Base-by-base conservation (phyloP, 2,888 invertebrate genomes). In the Apantesis nais region DNA sequence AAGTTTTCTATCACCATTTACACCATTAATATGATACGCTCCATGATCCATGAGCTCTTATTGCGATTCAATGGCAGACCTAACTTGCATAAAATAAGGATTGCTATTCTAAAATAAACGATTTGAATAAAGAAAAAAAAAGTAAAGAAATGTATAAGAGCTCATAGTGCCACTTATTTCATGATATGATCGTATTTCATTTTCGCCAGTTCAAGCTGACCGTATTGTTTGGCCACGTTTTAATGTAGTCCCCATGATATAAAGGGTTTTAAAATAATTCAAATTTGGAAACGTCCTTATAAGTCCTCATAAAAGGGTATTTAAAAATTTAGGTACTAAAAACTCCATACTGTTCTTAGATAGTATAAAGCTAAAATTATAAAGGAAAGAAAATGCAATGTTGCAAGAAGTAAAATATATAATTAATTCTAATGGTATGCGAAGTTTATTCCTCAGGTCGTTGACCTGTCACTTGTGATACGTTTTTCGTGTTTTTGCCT, bases 381-480 rank as follows among this genome's bases (percentile, higher is more conserved):
- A 65, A 55, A 44, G 9, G 37, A 64, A 41, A 39, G 14, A 52
- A 67, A 39, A 71, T 25, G 39, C 48, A 63, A 60, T 29, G 60
- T 48, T 37, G 34, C 52, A 62, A 62, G 63, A 44, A 63, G 67
- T 58, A 44, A 34, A 68, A 48, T n/a, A 67, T 55, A 61, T 72
- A 63, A 71, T 52, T 66, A 66, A 68, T 74, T 72, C 62, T 70
- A 66, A 62, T 70, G 66, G 66, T 22, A 62, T 72, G 44, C 39
- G 39, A 68, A 74, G 58, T 75, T 80, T 72, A 58, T 63, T 52
- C 52, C 48, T 9, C n/a, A 72, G 83, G 72, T 75, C 76, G 68
- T 72, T 75, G 77, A 76, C 76, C 78, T 78, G 77, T 72, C 74
- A 71, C 70, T 64, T 68, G 65, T 71, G 68, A 67, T 70, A 71